A percentile compares a stretch with the other conserved stretches of the same genome.
Evolutionary conservation across 2,797 vertebrate genomes (phyloP).

Genomic region (Bradypodion ventrale): DNA sequence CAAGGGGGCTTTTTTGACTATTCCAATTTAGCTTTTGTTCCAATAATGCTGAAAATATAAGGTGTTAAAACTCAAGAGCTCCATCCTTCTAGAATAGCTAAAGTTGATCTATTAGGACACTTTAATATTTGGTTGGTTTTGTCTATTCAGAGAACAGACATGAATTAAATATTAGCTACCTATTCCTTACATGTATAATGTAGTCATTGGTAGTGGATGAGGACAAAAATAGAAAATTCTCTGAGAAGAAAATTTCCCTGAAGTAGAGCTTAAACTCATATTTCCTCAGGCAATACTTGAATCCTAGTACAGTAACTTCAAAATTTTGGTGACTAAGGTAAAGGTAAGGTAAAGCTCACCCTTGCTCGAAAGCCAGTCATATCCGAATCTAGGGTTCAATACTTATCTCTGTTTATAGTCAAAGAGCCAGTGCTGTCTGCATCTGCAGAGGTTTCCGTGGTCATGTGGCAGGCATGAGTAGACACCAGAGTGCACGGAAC

Average conservation of each 20-base stretch:
- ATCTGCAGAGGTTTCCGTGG: too few relatives aligned
- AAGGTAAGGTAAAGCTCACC: too few relatives aligned
- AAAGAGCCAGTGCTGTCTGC: too few relatives aligned
- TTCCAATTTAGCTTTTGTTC: not conserved
- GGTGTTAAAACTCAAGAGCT: not conserved
- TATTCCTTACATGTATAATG: not conserved
- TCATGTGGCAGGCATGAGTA: too few relatives aligned
- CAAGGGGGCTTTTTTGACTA: not conserved
- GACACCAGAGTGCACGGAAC: too few relatives aligned
- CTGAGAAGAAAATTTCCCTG: not conserved
- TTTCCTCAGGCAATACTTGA: not conserved
- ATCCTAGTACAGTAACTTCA: too few relatives aligned
- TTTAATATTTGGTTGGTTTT: not conserved
- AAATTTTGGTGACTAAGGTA: not conserved
- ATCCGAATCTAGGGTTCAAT: too few relatives aligned
- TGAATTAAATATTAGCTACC: not conserved
- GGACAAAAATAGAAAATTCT: not conserved
- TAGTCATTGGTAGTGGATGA: not conserved
- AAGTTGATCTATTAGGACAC: too few relatives aligned
- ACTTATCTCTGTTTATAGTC: too few relatives aligned
- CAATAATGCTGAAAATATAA: not conserved
- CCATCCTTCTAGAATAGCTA: not conserved
- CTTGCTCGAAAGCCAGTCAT: too few relatives aligned
- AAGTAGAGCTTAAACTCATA: not conserved
- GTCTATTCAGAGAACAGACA: not conserved